Evolutionary conservation across 2,888 invertebrate species (phyloP).

Genomic region (Oxystoma pomonae): DNA sequence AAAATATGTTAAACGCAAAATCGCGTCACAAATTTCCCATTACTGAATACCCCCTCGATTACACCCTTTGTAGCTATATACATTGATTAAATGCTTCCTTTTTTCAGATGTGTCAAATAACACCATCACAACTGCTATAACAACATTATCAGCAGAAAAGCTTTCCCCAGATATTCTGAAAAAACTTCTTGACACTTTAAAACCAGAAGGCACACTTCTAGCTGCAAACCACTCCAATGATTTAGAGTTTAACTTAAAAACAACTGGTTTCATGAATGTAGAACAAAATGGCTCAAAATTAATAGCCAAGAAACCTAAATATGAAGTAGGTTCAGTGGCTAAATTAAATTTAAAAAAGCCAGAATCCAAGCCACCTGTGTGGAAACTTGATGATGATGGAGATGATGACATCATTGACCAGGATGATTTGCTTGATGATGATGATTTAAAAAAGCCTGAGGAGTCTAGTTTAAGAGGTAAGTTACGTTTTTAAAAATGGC

Average conservation of each 20-base stretch:
- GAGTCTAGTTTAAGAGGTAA: slow-evolving; percentile 76
- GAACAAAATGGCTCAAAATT: slow-evolving; percentile 29
- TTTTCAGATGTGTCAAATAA: slow-evolving; percentile 9
- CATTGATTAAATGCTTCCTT: too few relatives aligned
- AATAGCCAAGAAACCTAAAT: slow-evolving; percentile 62
- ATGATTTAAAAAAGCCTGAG: slow-evolving; percentile 85
- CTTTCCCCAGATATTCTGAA: slow-evolving; percentile 5
- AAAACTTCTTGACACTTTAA: slow-evolving; percentile 23
- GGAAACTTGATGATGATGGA: slow-evolving; percentile 74
- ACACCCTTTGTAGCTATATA: too few relatives aligned
- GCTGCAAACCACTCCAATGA: slow-evolving; percentile 24
- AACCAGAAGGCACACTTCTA: slow-evolving; percentile 35
- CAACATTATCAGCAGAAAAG: slow-evolving; percentile 3
- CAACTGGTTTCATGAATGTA: slow-evolving; percentile 40
- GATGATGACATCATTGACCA: slow-evolving; percentile 81
- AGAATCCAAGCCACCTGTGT: slow-evolving; percentile 51
- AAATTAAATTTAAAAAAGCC: slow-evolving; percentile 50
- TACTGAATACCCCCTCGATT: too few relatives aligned
- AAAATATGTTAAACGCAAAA: too few relatives aligned
- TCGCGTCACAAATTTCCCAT: too few relatives aligned
- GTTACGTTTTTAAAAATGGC: too few relatives aligned
- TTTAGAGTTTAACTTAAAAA: slow-evolving; percentile 39
- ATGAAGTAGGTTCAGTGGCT: slow-evolving; percentile 64
- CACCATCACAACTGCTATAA: slow-evolving; percentile 8
- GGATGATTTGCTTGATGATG: slow-evolving; percentile 83